Evolutionary conservation across 2,797 vertebrate species (phyloP).

Genomic region (Tapirus indicus): DNA sequence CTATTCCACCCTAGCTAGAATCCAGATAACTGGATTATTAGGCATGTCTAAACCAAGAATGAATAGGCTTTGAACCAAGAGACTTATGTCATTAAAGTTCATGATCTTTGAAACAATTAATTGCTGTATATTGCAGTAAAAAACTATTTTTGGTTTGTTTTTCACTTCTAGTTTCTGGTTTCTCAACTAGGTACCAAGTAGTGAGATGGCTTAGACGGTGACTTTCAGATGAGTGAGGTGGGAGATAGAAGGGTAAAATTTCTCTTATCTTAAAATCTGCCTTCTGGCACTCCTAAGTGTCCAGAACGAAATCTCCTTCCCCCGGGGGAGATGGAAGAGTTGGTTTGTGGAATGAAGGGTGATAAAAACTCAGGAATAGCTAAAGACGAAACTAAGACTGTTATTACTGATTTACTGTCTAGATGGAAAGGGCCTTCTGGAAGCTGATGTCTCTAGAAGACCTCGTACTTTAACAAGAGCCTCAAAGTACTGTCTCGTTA

Average conservation of each 20-base stretch:
- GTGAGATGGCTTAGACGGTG: background rate
- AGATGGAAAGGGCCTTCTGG: background rate
- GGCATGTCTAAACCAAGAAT: slow-evolving; percentile 42
- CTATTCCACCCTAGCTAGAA: background rate
- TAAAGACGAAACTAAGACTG: slow-evolving; percentile 2
- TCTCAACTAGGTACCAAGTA: background rate
- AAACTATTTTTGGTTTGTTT: background rate
- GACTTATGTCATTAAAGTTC: slow-evolving; percentile 1
- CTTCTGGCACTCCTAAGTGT: background rate
- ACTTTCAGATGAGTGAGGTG: background rate
- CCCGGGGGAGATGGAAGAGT: background rate
- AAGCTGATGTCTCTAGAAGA: slow-evolving; percentile 33
- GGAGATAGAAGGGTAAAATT: background rate
- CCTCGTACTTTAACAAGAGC: background rate
- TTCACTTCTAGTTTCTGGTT: slow-evolving; percentile 13
- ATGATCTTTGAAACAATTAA: slow-evolving; percentile 14
- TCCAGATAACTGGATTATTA: slow-evolving; percentile 19
- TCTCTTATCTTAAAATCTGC: slow-evolving; percentile 18
- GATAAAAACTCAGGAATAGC: slow-evolving; percentile 31
- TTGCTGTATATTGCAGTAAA: background rate
- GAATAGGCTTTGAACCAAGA: background rate
- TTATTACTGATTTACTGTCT: background rate
- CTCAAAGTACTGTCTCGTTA: background rate
- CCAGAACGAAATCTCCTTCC: background rate
- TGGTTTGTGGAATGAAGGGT: background rate